These are phyloP conservation scores for Pseudopodoces humilis DNA, from an alignment of 2,113 vertebrate species.

Conservation along the genomic window DNA sequence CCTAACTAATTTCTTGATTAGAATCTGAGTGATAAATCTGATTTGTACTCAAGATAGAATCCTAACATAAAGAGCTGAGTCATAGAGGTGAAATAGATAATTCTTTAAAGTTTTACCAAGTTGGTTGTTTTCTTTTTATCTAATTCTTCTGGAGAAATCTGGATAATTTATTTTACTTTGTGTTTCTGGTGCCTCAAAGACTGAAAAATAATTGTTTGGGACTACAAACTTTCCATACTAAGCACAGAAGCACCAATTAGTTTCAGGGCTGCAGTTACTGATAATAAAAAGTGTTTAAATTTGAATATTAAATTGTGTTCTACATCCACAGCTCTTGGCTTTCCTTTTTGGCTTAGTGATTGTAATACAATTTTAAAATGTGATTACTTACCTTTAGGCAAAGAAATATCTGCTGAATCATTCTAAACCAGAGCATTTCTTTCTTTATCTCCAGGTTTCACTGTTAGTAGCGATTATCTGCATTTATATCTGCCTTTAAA, in stretches of 20 bases:
- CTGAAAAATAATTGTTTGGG: not conserved
- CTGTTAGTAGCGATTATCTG: not conserved
- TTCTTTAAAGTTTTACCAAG: not conserved
- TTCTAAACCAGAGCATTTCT: not conserved
- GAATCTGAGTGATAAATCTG: not conserved
- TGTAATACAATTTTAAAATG: not conserved
- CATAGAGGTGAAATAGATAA: not conserved
- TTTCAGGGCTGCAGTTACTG: not conserved
- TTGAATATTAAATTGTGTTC: not conserved
- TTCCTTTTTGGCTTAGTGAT: not conserved
- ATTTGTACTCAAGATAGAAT: not conserved
- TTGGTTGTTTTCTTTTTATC: not conserved
- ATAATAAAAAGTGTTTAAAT: not conserved
- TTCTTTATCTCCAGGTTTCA: not conserved
- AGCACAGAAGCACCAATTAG: not conserved
- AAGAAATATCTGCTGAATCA: not conserved
- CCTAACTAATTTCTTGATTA: slow-evolving; percentile 28
- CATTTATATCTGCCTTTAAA: not conserved
- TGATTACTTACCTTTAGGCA: not conserved
- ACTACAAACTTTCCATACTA: not conserved
- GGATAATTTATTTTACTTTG: not conserved
- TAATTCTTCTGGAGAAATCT: not conserved
- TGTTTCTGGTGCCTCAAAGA: not conserved
- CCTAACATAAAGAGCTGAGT: not conserved
- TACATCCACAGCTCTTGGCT: not conserved